Evolutionary conservation across 2,113 vertebrate genomes (phyloP).

Genomic region (Urocitellus parryii): DNA sequence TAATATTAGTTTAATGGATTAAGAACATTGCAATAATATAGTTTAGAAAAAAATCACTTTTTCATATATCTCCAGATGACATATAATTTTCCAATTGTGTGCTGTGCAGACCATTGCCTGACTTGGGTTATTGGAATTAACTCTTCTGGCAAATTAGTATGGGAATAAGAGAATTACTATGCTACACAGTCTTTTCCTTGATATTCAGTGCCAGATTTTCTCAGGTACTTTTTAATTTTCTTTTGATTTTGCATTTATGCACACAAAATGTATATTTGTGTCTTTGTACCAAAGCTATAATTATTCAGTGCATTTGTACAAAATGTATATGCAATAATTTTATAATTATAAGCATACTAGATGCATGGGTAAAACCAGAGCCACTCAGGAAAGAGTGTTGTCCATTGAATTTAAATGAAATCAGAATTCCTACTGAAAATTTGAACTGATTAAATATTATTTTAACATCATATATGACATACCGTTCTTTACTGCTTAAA

Average conservation of each 20-base stretch:
- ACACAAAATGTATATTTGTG: slow-evolving; percentile 53
- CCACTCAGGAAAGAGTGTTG: slow-evolving; percentile 30
- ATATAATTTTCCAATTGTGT: slow-evolving; percentile 48
- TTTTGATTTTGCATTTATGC: slow-evolving; percentile 58
- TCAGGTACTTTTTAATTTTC: slow-evolving; percentile 30
- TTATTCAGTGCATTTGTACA: slow-evolving; percentile 47
- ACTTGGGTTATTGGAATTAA: slow-evolving; percentile 73
- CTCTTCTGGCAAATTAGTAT: slow-evolving; percentile 71
- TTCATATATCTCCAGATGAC: slow-evolving; percentile 51
- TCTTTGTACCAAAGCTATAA: slow-evolving; percentile 18
- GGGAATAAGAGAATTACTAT: slow-evolving; percentile 70
- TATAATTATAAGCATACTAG: slow-evolving; percentile 57
- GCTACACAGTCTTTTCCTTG: slow-evolving; percentile 37
- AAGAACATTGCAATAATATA: not conserved
- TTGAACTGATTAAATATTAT: slow-evolving; percentile 26
- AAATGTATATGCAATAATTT: slow-evolving; percentile 67
- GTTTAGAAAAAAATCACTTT: slow-evolving; percentile 56
- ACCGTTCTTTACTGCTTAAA: not conserved
- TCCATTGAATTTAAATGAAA: slow-evolving; percentile 68
- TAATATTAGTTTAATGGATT: slow-evolving; percentile 65
- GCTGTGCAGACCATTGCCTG: slow-evolving; percentile 50
- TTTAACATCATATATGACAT: slow-evolving; percentile 10
- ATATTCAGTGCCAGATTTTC: slow-evolving; percentile 68
- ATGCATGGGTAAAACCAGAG: slow-evolving; percentile 49
- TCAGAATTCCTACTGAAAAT: slow-evolving; percentile 67